These are phyloP conservation scores for Callithrix jacchus DNA, from an alignment of 2,113 vertebrate species.

Conservation along the genomic window DNA sequence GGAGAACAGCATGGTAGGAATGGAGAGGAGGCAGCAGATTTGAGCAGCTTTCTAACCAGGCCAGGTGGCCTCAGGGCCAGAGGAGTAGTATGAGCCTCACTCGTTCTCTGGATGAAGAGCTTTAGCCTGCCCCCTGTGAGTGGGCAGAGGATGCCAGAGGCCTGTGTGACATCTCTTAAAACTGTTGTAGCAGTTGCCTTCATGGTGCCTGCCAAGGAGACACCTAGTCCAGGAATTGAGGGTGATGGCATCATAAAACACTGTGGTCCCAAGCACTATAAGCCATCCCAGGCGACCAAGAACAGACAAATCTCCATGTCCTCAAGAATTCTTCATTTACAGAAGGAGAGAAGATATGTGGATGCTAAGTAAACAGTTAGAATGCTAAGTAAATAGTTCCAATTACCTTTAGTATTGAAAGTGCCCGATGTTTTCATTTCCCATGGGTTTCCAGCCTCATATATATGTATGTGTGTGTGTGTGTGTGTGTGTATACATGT, in stretches of 20 bases:
- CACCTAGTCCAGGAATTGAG: background rate
- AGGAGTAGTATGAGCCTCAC: too few species aligned
- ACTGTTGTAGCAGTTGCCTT: background rate
- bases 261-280: background rate
- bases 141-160: background rate
- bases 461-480: too few species aligned
- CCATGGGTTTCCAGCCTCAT: background rate
- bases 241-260: background rate
- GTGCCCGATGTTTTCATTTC: background rate
- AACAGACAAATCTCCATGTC: background rate
- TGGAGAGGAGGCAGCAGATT: background rate
- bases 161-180: background rate
- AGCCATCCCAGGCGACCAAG: background rate
- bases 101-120: background rate
- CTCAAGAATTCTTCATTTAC: background rate
- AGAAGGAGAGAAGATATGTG: background rate
- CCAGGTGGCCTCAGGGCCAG: background rate
- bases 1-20: background rate
- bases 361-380: too few species aligned
- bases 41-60: background rate
- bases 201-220: background rate
- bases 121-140: background rate
- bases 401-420: background rate
- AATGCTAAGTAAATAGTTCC: too few species aligned
- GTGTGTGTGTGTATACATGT: too few species aligned